Base-by-base conservation (phyloP, 2,888 invertebrate species). In the Portevinia maculata region DNA sequence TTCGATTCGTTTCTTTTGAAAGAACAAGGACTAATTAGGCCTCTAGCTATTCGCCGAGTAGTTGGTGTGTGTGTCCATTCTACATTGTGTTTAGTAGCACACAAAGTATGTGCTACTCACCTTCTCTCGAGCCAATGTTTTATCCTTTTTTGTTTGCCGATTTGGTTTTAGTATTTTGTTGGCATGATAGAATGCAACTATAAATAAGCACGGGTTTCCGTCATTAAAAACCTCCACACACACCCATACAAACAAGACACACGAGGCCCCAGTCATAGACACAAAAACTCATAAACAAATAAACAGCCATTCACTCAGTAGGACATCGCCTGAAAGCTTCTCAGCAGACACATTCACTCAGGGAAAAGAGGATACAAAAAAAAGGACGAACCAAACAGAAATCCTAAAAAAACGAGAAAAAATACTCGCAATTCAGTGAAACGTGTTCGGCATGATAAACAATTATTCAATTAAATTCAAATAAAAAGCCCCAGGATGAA, bases 381-480 rank as follows among this genome's bases (percentile, higher is more conserved):
- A 71, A 74, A 76, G 59, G 59, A 62, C 53, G 73, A 81, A 41
- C 15, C 24, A 60, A 41, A 55, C 55, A 57, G 52, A 60, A 81
- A 64, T 60, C 39, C 50, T 44, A 28, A 74, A 64, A 62, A 65
- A 62, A 73, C 30, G 64, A 65, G 53, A 52, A 70, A 69, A 81
- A 83, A 86, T 85, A 85, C 86, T 86, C 85, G 86, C 86, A 86
- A 85, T 84, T 84, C 85, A 85, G 75, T 64, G 69, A 85, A 84
- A 86, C 85, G 88, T 89, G 89, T 87, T 88, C 87, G 87, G 87
- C 86, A 87, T 87, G 89, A 87, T 86, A 88, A 89, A 87, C 88
- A 89, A 89, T 89, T 89, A 89, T 89, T 89, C 89, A 89, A 89
- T 89, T 89, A 89, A 89, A 89, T 89, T 88, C 87, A 87, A 87